A percentile compares a stretch with the other conserved stretches of the same genome.
These are phyloP conservation scores for Pyrocoelia pectoralis DNA, from an alignment of 2,888 invertebrate species.

Conservation along the genomic window DNA sequence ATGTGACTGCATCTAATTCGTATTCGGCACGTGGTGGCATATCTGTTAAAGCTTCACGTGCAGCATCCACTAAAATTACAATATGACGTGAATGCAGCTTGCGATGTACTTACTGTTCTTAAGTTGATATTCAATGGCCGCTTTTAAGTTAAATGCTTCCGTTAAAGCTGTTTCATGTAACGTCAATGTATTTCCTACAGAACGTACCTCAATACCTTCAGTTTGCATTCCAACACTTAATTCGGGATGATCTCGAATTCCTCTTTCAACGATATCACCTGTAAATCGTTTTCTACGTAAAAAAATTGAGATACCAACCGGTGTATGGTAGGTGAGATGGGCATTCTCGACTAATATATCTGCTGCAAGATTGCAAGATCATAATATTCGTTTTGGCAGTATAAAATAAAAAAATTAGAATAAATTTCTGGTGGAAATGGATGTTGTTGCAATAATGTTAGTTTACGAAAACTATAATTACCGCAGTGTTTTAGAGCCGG, in stretches of 20 bases:
- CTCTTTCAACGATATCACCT: conserved; percentile 93
- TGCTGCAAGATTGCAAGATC: conserved; percentile 97
- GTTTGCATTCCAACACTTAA: conserved; percentile 97
- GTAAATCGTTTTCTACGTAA: conserved; percentile 39
- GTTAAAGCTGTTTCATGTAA: conserved; percentile 96
- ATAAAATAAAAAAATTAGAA: conserved; percentile 91
- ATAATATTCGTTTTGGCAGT: conserved; percentile 97
- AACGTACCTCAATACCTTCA: conserved; percentile 90
- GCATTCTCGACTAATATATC: conserved; percentile 98
- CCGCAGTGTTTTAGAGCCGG: conserved; percentile 93
- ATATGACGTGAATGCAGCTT: too few species aligned
- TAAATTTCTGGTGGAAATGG: conserved; percentile 98
- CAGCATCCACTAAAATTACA: conserved; percentile 78
- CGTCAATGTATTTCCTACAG: conserved; percentile 94
- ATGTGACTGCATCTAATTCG: conserved; percentile 95
- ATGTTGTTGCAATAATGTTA: conserved; percentile 92
- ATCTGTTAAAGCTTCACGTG: conserved; percentile 86
- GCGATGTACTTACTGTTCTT: conserved; percentile 70
- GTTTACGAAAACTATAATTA: conserved; percentile 50
- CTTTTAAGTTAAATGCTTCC: conserved; percentile 98
- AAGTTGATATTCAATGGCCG: conserved; percentile 96
- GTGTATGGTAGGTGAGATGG: conserved; percentile 91
- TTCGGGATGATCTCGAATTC: conserved; percentile 96
- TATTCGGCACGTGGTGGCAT: conserved; percentile 95
- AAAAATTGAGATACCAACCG: conserved; percentile 63